These are phyloP conservation scores for Myocastor coypus DNA, from an alignment of 2,113 vertebrate species.

Conservation along the genomic window DNA sequence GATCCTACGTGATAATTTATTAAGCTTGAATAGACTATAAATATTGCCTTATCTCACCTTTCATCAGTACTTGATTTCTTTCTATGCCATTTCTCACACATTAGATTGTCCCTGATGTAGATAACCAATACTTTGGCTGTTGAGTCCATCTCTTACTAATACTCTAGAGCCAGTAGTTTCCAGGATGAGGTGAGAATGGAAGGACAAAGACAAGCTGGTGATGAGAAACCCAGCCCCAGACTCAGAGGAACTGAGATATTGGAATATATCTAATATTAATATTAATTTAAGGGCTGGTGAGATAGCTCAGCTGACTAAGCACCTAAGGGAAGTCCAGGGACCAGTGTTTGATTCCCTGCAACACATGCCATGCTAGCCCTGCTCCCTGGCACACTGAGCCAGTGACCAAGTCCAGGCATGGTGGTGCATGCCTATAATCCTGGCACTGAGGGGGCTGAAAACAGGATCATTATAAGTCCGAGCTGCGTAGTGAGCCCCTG, in stretches of 20 bases:
- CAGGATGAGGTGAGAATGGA: background rate
- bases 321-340: too few relatives aligned
- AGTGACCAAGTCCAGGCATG: too few relatives aligned
- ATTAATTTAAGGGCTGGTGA: background rate
- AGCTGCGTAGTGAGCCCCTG: too few relatives aligned
- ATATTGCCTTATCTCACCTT: slow-evolving; percentile 30
- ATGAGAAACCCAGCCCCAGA: background rate
- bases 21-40: background rate
- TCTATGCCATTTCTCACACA: background rate
- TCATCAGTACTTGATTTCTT: background rate
- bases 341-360: too few relatives aligned
- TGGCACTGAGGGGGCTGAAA: too few relatives aligned
- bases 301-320: too few relatives aligned
- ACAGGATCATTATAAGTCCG: too few relatives aligned
- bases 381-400: too few relatives aligned
- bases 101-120: background rate
- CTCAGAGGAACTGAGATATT: slow-evolving; percentile 1
- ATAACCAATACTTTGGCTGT: background rate
- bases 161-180: background rate
- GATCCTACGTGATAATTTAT: background rate
- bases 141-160: background rate
- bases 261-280: background rate
- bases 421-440: too few relatives aligned
- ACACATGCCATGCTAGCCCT: too few relatives aligned
- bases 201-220: background rate